Evolutionary conservation across 2,113 vertebrate species (phyloP).

Genomic region (Perca flavescens): DNA sequence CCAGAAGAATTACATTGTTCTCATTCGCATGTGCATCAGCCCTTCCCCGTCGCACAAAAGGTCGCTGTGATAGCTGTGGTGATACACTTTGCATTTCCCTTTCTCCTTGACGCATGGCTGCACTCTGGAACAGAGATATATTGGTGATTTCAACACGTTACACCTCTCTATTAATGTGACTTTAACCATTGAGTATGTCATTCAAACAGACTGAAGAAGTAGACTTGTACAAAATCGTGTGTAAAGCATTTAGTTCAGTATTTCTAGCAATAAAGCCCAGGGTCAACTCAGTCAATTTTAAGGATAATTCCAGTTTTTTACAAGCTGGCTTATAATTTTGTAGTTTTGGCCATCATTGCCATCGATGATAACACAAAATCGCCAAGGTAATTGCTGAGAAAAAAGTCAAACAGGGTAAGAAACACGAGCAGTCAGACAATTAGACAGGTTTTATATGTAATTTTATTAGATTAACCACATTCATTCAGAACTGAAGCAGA

Average conservation of each 20-base stretch:
- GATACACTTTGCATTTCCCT: conserved; percentile 34
- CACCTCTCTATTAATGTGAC: not conserved
- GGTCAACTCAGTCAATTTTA: not conserved
- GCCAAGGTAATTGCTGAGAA: not conserved
- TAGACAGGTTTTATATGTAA: not conserved
- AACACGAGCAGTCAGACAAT: not conserved
- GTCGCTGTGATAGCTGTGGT: not conserved
- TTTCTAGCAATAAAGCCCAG: not conserved
- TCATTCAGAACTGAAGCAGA: not conserved
- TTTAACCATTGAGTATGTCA: not conserved
- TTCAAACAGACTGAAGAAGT: not conserved
- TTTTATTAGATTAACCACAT: not conserved
- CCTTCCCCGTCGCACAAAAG: conserved; percentile 9
- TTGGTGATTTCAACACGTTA: conserved; percentile 12
- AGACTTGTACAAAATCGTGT: not conserved
- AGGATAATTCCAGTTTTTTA: not conserved
- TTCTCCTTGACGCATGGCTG: conserved; percentile 27
- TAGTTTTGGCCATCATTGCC: not conserved
- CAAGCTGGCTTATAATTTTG: not conserved
- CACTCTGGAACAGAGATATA: conserved; percentile 18
- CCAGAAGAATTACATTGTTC: conserved; percentile 37
- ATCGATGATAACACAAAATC: not conserved
- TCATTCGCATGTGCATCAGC: conserved; percentile 16
- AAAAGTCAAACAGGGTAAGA: not conserved
- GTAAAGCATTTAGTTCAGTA: not conserved